Percentiles rank a stretch among this genome's conserved stretches.
These are phyloP conservation scores for Acrobasis suavella DNA, from an alignment of 2,888 invertebrate genomes.

Conservation along the genomic window DNA sequence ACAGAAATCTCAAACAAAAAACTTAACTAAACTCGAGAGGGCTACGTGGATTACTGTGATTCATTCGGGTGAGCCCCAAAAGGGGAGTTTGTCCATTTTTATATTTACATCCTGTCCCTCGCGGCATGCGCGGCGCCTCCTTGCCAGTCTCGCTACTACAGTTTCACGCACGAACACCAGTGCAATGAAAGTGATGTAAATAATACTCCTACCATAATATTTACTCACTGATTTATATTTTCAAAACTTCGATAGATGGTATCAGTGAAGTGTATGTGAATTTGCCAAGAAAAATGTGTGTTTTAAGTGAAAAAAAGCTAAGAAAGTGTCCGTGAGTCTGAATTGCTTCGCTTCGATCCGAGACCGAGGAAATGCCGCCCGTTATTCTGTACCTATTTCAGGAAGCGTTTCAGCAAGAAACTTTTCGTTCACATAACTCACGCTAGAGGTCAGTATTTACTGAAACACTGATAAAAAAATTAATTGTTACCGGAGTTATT, in stretches of 20 bases:
- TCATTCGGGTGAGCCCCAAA: slow-evolving; percentile 76
- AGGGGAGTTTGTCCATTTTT: slow-evolving; percentile 82
- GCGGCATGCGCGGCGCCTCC: slow-evolving; percentile 80
- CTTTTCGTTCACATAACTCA: slow-evolving; percentile 75
- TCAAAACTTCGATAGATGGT: slow-evolving; percentile 55
- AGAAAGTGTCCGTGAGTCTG: slow-evolving; percentile 50
- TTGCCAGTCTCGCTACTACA: slow-evolving; percentile 77
- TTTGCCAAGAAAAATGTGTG: slow-evolving; percentile 49
- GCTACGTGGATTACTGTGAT: slow-evolving; percentile 71
- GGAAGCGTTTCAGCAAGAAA: slow-evolving; percentile 78
- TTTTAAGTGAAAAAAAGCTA: slow-evolving; percentile 59
- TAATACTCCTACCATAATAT: slow-evolving; percentile 76
- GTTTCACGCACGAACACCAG: slow-evolving; percentile 78
- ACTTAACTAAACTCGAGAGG: slow-evolving; percentile 49
- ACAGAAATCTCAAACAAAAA: slow-evolving; percentile 51
- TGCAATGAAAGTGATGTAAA: slow-evolving; percentile 76
- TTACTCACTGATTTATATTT: slow-evolving; percentile 70
- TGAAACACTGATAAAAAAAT: slow-evolving; percentile 31
- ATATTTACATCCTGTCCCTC: slow-evolving; percentile 79
- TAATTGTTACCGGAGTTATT: slow-evolving; percentile 19
- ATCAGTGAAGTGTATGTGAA: slow-evolving; percentile 49
- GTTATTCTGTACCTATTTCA: slow-evolving; percentile 73
- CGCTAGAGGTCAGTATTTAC: slow-evolving; percentile 79
- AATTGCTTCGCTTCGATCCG: slow-evolving; percentile 74
- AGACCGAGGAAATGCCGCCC: slow-evolving; percentile 72